Conservation (phyloP, 2,888 invertebrate species). For the Agonopterix subpropinquella region DNA sequence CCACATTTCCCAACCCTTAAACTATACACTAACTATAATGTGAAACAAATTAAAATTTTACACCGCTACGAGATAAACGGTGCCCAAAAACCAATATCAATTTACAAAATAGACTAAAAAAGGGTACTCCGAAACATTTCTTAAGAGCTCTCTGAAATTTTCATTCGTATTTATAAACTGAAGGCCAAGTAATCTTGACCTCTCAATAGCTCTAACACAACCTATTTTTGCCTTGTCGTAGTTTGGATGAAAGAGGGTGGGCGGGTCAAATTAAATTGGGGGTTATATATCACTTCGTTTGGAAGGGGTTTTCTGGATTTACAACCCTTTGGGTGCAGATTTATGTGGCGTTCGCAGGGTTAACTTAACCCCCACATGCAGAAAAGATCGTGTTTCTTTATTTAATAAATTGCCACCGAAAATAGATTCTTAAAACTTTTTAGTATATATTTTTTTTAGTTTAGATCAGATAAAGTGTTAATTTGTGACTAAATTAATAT, state of each 20-base stretch:
- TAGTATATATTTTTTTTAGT: conserved; percentile 18
- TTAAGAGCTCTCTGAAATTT: conserved; percentile 57
- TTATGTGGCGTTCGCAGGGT: conserved; percentile 55
- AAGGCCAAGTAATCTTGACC: conserved; percentile 32
- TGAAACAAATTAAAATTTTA: conserved; percentile 41
- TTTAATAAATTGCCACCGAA: conserved; percentile 60
- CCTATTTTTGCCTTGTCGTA: conserved; percentile 6
- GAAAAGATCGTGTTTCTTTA: conserved; percentile 67
- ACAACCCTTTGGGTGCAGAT: conserved; percentile 70
- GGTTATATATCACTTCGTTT: conserved; percentile 47
- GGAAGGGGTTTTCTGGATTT: conserved; percentile 58
- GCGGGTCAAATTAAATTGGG: conserved; percentile 32
- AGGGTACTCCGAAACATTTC: conserved; percentile 50
- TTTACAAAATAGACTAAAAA: conserved; percentile 60
- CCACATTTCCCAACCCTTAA: background rate
- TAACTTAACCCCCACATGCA: conserved; percentile 54
- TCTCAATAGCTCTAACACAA: conserved; percentile 14
- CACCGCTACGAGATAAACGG: conserved; percentile 35
- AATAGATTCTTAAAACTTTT: conserved; percentile 33
- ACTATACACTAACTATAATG: background rate
- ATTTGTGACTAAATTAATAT: conserved; percentile 2
- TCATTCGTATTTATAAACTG: conserved; percentile 56
- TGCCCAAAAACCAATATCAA: conserved; percentile 50
- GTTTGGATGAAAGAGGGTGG: conserved; percentile 2
- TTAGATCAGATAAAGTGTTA: conserved; percentile 1